Evolutionary conservation across 2,888 invertebrate genomes (phyloP), one percentile per base, ranked within the genome.

Genomic region (Phymatocera aterrima): DNA sequence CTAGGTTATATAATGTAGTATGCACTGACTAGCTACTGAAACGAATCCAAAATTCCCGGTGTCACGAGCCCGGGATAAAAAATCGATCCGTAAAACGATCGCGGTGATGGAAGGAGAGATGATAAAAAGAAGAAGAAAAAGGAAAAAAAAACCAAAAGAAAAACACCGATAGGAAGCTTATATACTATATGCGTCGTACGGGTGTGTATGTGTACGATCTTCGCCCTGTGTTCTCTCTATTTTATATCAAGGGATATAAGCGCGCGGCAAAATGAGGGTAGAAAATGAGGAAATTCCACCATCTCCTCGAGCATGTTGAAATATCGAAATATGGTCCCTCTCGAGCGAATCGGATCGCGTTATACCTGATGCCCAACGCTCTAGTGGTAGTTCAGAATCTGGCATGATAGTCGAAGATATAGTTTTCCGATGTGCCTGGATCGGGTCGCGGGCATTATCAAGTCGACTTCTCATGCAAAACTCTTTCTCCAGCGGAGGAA

Each of bases 271-370:
- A 68, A 68, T 28, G 68, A 68, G 46, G 68, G 68, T 43, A 40
- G 68, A 68, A 68, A 28, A 68, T 68, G 68, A 46, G 68, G 68
- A 28, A 43, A 46, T 68, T 68, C 68, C 68, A 68, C 15, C 28
- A 31, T 28, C 46, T 68, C 64, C 28, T 68, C 24, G 68, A 68
- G 43, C 68, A 28, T 68, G 68, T 40, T 46, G 68, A 68, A 68
- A 68, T 43, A 68, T 68, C 68, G 46, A 68, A 68, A 68, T 46
- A 64, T 64, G 64, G 64, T 64, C 64, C n/a, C n/a, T n/a, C n/a
- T 12, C 34, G 64, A 21, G 18, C 21, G 40, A 64, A 64, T 64
- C 64, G 64, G 37, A 34, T 37, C 64, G 24, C 64, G 64, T 64
- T 64, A 64, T 64, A 21, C 64, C 64, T 37, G n/a, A n/a, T n/a